phyloP scores from a whole-genome alignment of 1,140 invertebrate genomes.

The Melitaea cinxia region DNA sequence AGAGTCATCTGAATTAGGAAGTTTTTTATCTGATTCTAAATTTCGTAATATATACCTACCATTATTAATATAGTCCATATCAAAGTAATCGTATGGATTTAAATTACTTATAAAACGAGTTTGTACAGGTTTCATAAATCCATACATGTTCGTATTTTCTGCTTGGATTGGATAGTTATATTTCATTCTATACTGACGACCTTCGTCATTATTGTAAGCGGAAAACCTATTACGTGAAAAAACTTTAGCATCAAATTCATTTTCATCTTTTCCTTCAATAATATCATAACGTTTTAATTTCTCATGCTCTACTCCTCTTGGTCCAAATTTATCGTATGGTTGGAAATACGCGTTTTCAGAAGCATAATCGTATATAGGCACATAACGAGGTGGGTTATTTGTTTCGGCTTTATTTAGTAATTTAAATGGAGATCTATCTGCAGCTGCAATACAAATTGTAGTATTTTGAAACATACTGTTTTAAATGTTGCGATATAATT shows the following conservation, averaged over 20 bases:
- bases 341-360: constrained; percentile 59
- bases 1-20: constrained; percentile 41
- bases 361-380: constrained; percentile 61
- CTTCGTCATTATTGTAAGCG: constrained; percentile 1
- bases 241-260: neutral
- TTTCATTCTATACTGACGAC: constrained; percentile 2
- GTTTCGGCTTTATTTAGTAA: constrained; percentile 3
- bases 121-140: constrained; percentile 7
- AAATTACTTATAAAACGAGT: constrained; percentile 20
- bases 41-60: neutral
- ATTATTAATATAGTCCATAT: constrained; percentile 40
- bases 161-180: constrained; percentile 11
- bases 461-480: neutral
- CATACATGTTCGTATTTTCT: neutral
- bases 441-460: constrained; percentile 39
- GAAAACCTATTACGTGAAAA: constrained; percentile 7
- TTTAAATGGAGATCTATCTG: constrained; percentile 40
- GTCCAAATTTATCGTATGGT: constrained; percentile 42
- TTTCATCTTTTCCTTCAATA: neutral
- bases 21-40: neutral
- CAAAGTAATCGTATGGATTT: constrained; percentile 49
- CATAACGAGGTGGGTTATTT: constrained; percentile 46
- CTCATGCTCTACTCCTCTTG: constrained; percentile 4
- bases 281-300: neutral
- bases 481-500: neutral